A percentile compares a stretch with the other conserved stretches of the same genome.
phyloP scores from a whole-genome alignment of 1,140 invertebrate genomes.

The Polypedilum pembai region DNA sequence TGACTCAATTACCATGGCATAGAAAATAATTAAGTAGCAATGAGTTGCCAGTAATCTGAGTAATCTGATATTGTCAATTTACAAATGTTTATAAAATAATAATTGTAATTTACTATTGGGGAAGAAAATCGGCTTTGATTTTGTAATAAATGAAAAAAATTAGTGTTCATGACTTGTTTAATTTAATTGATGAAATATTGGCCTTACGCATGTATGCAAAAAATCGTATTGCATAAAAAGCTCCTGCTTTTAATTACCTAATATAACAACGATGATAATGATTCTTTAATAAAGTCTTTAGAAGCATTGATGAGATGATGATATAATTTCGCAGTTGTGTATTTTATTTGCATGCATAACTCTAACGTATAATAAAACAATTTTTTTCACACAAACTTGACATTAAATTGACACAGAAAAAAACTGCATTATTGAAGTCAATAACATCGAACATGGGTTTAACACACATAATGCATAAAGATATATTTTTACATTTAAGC shows the following conservation, averaged over 20 bases:
- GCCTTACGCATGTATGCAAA: not conserved
- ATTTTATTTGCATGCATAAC: no score
- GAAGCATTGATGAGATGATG: no score
- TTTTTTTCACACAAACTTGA: not conserved
- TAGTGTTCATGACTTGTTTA: not conserved
- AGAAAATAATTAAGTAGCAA: not conserved
- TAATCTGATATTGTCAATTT: constrained; percentile 13
- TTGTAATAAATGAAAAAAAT: not conserved
- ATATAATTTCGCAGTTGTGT: no score
- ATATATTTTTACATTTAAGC: constrained; percentile 9
- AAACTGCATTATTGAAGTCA: not conserved
- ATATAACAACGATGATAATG: no score
- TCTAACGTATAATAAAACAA: not conserved
- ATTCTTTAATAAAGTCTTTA: no score
- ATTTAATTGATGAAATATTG: not conserved
- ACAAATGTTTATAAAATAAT: constrained; percentile 4
- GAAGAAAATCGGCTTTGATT: no score
- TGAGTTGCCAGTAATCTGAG: not conserved
- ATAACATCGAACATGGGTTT: not conserved
- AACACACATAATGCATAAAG: not conserved
- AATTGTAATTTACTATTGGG: not conserved
- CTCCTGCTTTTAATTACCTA: no score
- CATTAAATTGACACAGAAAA: constrained; percentile 11
- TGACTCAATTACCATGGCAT: constrained; percentile 7
- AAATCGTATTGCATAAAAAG: no score